phyloP scores from a whole-genome alignment of 2,888 invertebrate genomes.

The Cryptus armator region DNA sequence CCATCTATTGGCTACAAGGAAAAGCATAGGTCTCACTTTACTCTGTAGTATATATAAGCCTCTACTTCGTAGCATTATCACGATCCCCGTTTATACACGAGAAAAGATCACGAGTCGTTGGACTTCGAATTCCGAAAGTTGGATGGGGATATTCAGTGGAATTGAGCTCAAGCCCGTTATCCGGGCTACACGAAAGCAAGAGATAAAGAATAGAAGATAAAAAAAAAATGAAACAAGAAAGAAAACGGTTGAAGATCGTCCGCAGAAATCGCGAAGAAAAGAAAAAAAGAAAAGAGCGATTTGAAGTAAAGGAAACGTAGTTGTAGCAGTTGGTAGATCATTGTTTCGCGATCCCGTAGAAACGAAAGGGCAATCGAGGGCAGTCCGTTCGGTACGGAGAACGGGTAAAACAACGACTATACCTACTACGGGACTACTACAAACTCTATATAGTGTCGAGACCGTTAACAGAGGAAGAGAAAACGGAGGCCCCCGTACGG shows the following conservation, averaged over 20 bases:
- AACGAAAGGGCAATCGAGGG: constrained; percentile 52
- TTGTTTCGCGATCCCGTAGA: constrained; percentile 53
- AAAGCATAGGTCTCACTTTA: constrained; percentile 76
- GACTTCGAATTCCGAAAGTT: constrained; percentile 18
- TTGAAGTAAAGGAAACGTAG: constrained; percentile 65
- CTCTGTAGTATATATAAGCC: constrained; percentile 43
- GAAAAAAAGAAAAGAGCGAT: constrained; percentile 67
- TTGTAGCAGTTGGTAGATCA: constrained; percentile 12
- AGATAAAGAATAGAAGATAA: constrained; percentile 51
- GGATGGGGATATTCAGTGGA: constrained; percentile 17
- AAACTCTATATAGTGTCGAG: constrained; percentile 57
- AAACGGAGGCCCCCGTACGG: constrained; percentile 74
- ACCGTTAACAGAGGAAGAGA: constrained; percentile 71
- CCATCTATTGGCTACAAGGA: constrained; percentile 83
- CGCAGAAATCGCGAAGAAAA: constrained; percentile 31
- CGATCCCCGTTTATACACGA: constrained; percentile 35
- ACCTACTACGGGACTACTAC: constrained; percentile 24
- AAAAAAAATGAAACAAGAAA: constrained; percentile 21
- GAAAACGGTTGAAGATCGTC: constrained; percentile 6
- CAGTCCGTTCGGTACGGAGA: constrained; percentile 38
- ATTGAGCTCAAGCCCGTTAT: constrained; percentile 60
- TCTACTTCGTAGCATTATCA: constrained; percentile 54
- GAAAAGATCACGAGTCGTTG: constrained; percentile 33
- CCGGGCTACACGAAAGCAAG: constrained; percentile 56
- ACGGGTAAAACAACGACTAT: constrained; percentile 46